Base-by-base conservation (phyloP, 1,140 invertebrate species). In the Hetaerina americana region DNA sequence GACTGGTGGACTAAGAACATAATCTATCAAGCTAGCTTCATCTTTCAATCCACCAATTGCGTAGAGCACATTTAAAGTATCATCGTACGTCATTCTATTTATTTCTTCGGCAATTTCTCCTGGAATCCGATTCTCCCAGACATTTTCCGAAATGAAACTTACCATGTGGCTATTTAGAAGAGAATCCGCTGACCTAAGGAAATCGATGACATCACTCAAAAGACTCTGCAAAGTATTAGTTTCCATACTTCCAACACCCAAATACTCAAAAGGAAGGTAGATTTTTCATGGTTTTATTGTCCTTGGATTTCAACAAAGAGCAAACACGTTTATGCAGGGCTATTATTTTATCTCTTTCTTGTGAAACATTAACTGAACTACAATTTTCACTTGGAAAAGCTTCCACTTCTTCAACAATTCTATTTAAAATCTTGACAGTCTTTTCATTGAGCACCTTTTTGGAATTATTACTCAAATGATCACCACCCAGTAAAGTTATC, bases 161-260 rank as follows among this genome's bases (percentile, higher is more conserved):
- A 92, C 90, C 82, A 92, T 88, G 79, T 94, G 92, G 76, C 89
- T 89, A 79, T 92, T 89, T 1, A 87, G 85, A 66, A 93, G 80
- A 1, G 84, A 80, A 72, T 88, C 76, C 74, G 87, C 81, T 0
- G 85, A 82, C 68, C 84, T 78, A 10, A 92, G 77, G 78, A 87
- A 90, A 24, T 75, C 75, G 12, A 86, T 77, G 2, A 87, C 77
- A 40, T 80, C 79, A 28, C 88, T 81, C 72, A 92, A 81, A 40
- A 86, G 79, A 57, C 77, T 66, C 71, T 80, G 74, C 24, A 70
- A 57, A 57, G 40, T n/a, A 57, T 1, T 57, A 3, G 40, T 57
- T n/a, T 2, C 10, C 22, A 12, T n/a, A 57, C 22, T 57, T 57
- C 22, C 22, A n/a, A 5, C 15, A n/a, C 3, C 3, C 22, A 18